Evolutionary conservation across 2,113 vertebrate species (phyloP), one percentile per base, ranked within the genome.

Genomic region (Dipodomys stephensi): DNA sequence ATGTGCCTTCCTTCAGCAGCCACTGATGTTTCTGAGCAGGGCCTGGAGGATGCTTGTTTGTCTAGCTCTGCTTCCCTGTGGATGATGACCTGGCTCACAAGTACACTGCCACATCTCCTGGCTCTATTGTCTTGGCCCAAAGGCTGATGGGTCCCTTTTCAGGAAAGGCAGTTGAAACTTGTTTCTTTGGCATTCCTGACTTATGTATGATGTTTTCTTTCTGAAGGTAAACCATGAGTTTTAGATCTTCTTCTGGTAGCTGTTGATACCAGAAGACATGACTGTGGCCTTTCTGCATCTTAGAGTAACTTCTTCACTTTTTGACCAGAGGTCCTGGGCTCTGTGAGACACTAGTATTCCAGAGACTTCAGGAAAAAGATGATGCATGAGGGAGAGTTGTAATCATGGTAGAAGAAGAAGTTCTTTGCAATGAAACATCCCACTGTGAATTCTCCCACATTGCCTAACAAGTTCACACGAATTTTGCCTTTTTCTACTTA

Each of bases 1-100:
- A 62, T 2, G 0, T 0, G 2, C 12, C 0, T 1, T 13, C 39
- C 16, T n/a, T n/a, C n/a, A n/a, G n/a, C n/a, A n/a, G n/a, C n/a
- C n/a, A n/a, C n/a, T 7, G 18, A 27, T 53, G 7, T 19, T 67
- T 39, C 15, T 1, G 27, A 19, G n/a, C 6, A 1, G 49, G 20
- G 30, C 1, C 69, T 32, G n/a, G n/a, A 27, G 32, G 74, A 20
- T 2, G 60, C 89, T 60, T 49, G 35, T 91, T 76, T 7, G 2
- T 15, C 25, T 25, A 44, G 30, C 3, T 92, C 12, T 81, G 53
- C 16, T 0, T 0, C 30, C 69, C 28, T 71, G 57, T 65, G 69
- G 27, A 0, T 44, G 0, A 1, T 7, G 74, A 85, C 12, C 87
- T 78, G 32, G 86, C 78, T 20, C 69, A 85, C 22, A 90, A 82